Base-by-base conservation (phyloP, 2,797 vertebrate species). In the Myotis planiceps region DNA sequence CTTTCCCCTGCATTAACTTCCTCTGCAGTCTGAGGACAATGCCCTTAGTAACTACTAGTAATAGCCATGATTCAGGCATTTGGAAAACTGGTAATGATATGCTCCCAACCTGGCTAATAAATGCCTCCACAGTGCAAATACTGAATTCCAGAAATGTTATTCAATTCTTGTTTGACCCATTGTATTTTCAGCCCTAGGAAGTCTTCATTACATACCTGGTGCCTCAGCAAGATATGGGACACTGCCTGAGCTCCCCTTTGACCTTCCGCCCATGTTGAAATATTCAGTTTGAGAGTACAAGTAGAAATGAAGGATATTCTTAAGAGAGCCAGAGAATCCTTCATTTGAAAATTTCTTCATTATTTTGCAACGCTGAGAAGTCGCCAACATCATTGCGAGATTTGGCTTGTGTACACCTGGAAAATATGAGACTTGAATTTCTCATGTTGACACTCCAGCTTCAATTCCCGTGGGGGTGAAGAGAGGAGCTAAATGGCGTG, bases 321-420 rank as follows among this genome's bases (percentile, higher is more conserved):
- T 97, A 89, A 98, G 97, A 98, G 45, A 95, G 95, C 93, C 96
- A 97, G 63, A 83, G 92, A 95, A 96, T 98, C 95, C 93, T 93
- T 97, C 96, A 89, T 94, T 98, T 96, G 97, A 97, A 79, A 19
- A 97, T 98, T 98, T 98, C 98, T 98, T 97, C 96, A 96, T 98
- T 98, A 98, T 98, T 98, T 98, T 98, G 97, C 97, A 98, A 98
- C 82, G 86, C 66, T 97, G 97, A 97, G 93, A 97, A 87, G 39
- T 91, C 29, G 98, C 98, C 98, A 98, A 85, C 55, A 84, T 87
- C 25, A 0, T 96, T 98, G 98, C 7, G 0, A 98, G 97, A 98
- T 97, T 98, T 99, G 98, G 98, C 98, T 97, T 97, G 45, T 34
- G 5, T 96, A 97, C 97, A 98, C 98, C 98, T 98, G 98, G 98